Percentiles rank a stretch among this genome's conserved stretches.
These are phyloP conservation scores for Poeciliopsis turrubarensis DNA, from an alignment of 2,113 vertebrate genomes.

Conservation along the genomic window DNA sequence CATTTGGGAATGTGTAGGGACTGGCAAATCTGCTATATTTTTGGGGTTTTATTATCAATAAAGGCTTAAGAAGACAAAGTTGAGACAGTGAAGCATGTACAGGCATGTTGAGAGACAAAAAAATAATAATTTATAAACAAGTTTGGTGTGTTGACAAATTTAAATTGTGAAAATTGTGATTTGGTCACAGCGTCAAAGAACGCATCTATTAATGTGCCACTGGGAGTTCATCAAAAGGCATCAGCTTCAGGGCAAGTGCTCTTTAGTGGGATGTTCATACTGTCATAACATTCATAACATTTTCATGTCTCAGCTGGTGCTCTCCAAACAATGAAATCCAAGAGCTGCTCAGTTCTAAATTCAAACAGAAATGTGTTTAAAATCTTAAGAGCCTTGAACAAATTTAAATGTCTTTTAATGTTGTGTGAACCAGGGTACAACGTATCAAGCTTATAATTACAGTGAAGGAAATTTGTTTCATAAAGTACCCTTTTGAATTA, in stretches of 20 bases:
- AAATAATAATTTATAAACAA: constrained; percentile 8
- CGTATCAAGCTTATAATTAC: constrained; percentile 2
- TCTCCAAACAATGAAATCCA: constrained; percentile 6
- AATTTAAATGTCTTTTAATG: background rate
- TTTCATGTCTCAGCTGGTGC: constrained; percentile 29
- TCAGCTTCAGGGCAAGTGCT: constrained; percentile 44
- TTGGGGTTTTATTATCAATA: constrained; percentile 8
- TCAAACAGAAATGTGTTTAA: background rate
- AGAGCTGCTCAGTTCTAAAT: background rate
- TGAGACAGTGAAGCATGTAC: constrained; percentile 30
- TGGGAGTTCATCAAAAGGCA: constrained; percentile 45
- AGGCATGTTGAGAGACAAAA: constrained; percentile 28
- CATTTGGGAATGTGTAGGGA: constrained; percentile 22
- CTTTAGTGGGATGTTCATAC: constrained; percentile 32
- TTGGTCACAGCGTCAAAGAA: constrained; percentile 40
- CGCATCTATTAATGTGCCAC: constrained; percentile 32
- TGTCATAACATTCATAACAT: constrained; percentile 20
- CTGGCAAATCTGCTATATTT: constrained; percentile 16
- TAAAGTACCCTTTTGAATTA: background rate
- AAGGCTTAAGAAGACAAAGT: background rate
- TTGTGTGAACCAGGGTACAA: constrained; percentile 7
- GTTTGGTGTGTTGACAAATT: constrained; percentile 18
- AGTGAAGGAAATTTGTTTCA: background rate
- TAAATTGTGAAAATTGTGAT: constrained; percentile 43
- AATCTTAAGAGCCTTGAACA: background rate